These are phyloP conservation scores for Drosophila mercatorum DNA, from an alignment of 2,888 invertebrate genomes.

Conservation along the genomic window DNA sequence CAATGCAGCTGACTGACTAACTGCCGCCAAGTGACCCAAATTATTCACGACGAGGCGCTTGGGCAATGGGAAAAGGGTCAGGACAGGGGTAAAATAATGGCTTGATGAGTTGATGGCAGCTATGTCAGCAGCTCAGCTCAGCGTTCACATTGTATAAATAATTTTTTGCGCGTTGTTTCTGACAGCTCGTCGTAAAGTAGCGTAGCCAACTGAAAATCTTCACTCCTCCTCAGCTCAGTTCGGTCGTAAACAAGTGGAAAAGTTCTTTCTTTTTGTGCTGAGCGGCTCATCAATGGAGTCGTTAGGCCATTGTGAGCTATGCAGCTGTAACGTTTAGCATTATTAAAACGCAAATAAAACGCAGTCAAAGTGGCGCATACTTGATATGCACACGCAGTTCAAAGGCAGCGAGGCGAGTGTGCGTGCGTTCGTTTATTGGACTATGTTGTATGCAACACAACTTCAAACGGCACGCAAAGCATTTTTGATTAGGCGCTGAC, in stretches of 20 bases:
- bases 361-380: conserved; percentile 53
- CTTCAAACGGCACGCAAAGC: conserved; percentile 74
- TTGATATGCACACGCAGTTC: conserved; percentile 29
- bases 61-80: conserved; percentile 10
- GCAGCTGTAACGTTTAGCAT: conserved; percentile 54
- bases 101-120: conserved; percentile 40
- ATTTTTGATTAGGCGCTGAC: conserved; percentile 73
- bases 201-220: conserved; percentile 28
- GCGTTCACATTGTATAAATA: conserved; percentile 67
- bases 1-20: conserved; percentile 79
- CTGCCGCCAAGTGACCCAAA: conserved; percentile 80
- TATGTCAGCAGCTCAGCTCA: conserved; percentile 40
- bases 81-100: conserved; percentile 27
- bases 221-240: conserved; percentile 5
- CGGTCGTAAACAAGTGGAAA: conserved; percentile 27
- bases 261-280: conserved; percentile 3
- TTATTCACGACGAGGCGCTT: conserved; percentile 67
- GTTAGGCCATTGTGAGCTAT: conserved; percentile 30
- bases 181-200: conserved; percentile 53
- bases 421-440: conserved; percentile 11
- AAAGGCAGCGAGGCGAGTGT: neutral
- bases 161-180: conserved; percentile 68
- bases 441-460: conserved; percentile 48
- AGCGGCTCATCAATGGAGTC: conserved; percentile 43
- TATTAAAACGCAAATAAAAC: conserved; percentile 66